A percentile compares a stretch with the other conserved stretches of the same genome.
Evolutionary conservation across 2,888 invertebrate species (phyloP).

Genomic region (Gymnosoma rotundatum): DNA sequence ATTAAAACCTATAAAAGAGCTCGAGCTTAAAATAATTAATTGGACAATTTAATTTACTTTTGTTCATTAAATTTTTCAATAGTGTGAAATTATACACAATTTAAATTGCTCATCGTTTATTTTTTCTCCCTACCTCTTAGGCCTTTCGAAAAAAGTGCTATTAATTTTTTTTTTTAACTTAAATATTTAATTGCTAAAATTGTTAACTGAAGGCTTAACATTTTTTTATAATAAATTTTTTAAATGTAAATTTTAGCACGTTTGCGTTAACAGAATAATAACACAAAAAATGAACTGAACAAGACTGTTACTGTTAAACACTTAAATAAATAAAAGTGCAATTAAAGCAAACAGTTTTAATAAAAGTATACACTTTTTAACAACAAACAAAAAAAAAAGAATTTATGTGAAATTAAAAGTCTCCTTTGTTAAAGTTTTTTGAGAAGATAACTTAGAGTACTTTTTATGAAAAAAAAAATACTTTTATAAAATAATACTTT

Average conservation of each 20-base stretch:
- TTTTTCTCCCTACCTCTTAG: not conserved
- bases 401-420: no score
- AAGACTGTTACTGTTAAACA: slow-evolving; percentile 5
- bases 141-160: not conserved
- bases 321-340: slow-evolving; percentile 3
- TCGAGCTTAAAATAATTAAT: slow-evolving; percentile 24
- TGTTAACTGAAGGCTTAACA: slow-evolving; percentile 8
- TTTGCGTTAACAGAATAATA: slow-evolving; percentile 26
- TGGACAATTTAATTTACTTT: not conserved
- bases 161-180: not conserved
- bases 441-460: no score
- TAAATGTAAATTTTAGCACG: slow-evolving; percentile 57
- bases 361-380: not conserved
- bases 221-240: slow-evolving; percentile 18
- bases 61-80: slow-evolving; percentile 27
- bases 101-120: slow-evolving; percentile 2
- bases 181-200: slow-evolving; percentile 34
- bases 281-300: no score
- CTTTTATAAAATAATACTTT: no score
- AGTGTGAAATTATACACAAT: slow-evolving; percentile 30
- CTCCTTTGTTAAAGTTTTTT: no score
- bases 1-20: slow-evolving; percentile 17
- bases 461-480: no score
- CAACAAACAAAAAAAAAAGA: no score
- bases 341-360: no score